Conservation (phyloP, 1,140 invertebrate species). For the Papilio helenus region DNA sequence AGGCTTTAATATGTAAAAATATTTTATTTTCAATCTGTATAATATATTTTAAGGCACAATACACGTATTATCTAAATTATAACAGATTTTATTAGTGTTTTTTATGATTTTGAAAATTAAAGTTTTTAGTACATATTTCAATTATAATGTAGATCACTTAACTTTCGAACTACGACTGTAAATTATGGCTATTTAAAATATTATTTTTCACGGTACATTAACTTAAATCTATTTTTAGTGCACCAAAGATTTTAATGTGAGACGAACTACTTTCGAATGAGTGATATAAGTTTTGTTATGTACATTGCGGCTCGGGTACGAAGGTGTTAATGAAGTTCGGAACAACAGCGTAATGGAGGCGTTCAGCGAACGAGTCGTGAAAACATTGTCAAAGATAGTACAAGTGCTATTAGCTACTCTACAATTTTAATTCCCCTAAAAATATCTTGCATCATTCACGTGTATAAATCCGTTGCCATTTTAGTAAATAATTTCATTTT, state of each 20-base stretch:
- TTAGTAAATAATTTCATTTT: constrained; percentile 26
- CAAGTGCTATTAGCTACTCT: background rate
- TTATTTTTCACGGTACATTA: constrained; percentile 22
- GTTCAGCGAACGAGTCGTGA: background rate
- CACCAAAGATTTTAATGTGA: constrained; percentile 38
- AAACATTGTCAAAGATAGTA: background rate
- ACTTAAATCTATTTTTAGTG: constrained; percentile 36
- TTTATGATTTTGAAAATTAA: background rate
- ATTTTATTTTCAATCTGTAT: background rate
- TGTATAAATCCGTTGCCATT: constrained; percentile 1
- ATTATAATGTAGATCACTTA: constrained; percentile 43
- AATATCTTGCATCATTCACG: background rate
- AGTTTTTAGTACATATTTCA: constrained; percentile 10
- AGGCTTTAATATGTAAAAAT: constrained; percentile 39
- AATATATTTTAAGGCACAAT: constrained; percentile 53
- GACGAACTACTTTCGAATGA: background rate
- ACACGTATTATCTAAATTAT: constrained; percentile 41
- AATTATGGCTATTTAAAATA: constrained; percentile 55
- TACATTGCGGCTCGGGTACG: constrained; percentile 36
- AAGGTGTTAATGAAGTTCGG: background rate
- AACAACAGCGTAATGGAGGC: constrained; percentile 5
- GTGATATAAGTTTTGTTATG: constrained; percentile 36
- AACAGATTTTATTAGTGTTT: constrained; percentile 21
- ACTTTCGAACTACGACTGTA: constrained; percentile 34
- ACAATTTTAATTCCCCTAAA: background rate